Conservation (phyloP, 2,888 invertebrate species). For the Acleris emargana region DNA sequence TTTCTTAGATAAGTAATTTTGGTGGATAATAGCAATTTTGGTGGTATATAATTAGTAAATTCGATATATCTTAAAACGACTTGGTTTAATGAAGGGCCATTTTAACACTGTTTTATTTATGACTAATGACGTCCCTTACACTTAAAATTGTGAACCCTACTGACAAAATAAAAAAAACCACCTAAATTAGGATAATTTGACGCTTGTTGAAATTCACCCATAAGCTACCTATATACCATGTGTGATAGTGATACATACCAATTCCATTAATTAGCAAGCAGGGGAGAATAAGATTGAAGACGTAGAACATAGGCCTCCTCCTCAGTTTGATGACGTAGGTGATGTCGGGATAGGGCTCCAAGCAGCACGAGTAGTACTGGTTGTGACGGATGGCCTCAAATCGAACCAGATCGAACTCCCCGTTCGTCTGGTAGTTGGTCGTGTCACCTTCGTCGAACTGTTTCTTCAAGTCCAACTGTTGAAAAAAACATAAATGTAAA, state of each 20-base stretch:
- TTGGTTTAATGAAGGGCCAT: too few relatives aligned
- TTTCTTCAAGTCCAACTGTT: constrained; percentile 88
- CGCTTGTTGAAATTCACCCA: too few relatives aligned
- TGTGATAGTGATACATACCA: constrained; percentile 78
- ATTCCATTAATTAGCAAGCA: constrained; percentile 94
- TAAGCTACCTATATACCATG: too few relatives aligned
- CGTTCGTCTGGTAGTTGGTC: constrained; percentile 95
- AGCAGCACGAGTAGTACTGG: constrained; percentile 91
- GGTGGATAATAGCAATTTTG: too few relatives aligned
- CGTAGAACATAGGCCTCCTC: constrained; percentile 92
- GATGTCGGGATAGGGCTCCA: constrained; percentile 93
- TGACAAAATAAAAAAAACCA: too few relatives aligned
- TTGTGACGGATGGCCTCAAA: constrained; percentile 89
- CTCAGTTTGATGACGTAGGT: constrained; percentile 90
- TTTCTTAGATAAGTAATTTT: too few relatives aligned
- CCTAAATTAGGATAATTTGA: too few relatives aligned
- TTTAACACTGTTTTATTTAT: too few relatives aligned
- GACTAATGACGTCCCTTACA: too few relatives aligned
- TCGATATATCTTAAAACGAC: too few relatives aligned
- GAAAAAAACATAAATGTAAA: constrained; percentile 37
- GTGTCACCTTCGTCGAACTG: constrained; percentile 93
- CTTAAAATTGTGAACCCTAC: too few relatives aligned
- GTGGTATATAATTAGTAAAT: too few relatives aligned
- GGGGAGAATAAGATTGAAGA: constrained; percentile 93
- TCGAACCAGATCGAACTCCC: constrained; percentile 93